These are phyloP conservation scores for Anabacerthia variegaticeps DNA, from an alignment of 2,797 vertebrate species.

Conservation along the genomic window DNA sequence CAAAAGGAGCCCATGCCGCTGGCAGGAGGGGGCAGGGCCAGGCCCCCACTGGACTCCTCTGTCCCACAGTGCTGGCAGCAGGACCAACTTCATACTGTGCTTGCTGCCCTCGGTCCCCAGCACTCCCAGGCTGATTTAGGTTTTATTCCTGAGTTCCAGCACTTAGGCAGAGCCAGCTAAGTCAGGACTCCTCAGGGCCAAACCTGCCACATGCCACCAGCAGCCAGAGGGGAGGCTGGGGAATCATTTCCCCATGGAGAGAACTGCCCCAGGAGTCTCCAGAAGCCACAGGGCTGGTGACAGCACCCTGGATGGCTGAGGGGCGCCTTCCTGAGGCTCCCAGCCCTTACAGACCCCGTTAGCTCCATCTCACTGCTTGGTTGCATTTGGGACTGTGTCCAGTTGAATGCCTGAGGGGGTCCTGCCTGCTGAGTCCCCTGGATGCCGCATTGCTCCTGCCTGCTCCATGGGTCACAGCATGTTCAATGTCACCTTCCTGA, in stretches of 20 bases:
- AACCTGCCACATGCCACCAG: neutral
- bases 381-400: neutral
- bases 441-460: neutral
- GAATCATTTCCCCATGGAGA: neutral
- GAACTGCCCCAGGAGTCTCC: neutral
- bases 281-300: neutral
- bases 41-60: neutral
- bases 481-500: neutral
- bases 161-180: neutral
- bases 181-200: neutral
- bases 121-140: no score
- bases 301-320: neutral
- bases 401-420: neutral
- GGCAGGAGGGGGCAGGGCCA: neutral
- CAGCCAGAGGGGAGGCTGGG: neutral
- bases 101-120: neutral
- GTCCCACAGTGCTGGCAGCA: neutral
- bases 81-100: neutral
- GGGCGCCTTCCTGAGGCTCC: neutral
- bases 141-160: neutral
- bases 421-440: neutral
- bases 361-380: constrained; percentile 1
- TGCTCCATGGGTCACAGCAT: neutral
- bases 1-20: neutral
- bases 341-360: neutral